Evolutionary conservation across 2,113 vertebrate species (phyloP).

Genomic region (Natator depressus): DNA sequence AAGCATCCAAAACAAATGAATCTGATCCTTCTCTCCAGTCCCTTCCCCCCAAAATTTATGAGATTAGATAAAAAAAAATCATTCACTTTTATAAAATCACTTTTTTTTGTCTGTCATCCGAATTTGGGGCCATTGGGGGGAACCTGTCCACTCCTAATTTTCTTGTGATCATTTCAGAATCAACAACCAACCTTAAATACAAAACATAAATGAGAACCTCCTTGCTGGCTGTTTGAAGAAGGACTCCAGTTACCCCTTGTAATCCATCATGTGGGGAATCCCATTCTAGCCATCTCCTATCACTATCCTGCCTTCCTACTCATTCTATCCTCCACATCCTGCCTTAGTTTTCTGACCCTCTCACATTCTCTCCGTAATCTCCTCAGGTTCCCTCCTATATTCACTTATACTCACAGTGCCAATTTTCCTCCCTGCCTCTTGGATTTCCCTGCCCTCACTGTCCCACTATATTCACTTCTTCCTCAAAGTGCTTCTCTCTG

Average conservation of each 20-base stretch:
- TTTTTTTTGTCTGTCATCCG: background rate
- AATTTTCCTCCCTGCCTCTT: background rate
- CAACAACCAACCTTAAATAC: background rate
- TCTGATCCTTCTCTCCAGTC: background rate
- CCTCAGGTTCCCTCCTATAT: background rate
- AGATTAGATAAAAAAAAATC: background rate
- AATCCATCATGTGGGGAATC: background rate
- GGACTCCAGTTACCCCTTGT: background rate
- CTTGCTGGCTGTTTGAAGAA: background rate
- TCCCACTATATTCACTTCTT: background rate
- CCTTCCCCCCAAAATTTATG: background rate
- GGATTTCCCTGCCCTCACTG: background rate
- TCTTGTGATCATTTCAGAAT: background rate
- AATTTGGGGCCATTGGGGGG: background rate
- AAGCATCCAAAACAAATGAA: background rate
- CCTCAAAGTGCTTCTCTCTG: background rate
- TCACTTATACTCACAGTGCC: background rate
- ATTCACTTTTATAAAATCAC: background rate
- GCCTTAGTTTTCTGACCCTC: background rate
- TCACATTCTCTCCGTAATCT: background rate
- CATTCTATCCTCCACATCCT: background rate
- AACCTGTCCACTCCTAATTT: no score
- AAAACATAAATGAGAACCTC: background rate
- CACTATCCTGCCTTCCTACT: background rate
- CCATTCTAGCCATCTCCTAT: background rate